phyloP scores from a whole-genome alignment of 1,140 invertebrate species.

The Bacillus rossius region DNA sequence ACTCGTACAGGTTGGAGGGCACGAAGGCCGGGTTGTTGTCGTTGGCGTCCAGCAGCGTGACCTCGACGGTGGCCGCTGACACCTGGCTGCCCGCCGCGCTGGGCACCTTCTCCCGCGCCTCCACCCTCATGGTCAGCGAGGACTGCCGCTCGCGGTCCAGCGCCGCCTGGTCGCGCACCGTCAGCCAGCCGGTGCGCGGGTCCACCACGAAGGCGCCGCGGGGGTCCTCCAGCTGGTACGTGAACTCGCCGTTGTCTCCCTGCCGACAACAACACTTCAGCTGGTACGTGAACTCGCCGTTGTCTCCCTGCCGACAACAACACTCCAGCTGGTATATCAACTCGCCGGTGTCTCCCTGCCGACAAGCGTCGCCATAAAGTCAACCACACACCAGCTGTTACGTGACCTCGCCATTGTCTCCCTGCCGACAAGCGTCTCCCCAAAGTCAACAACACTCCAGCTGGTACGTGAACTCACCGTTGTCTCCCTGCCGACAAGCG shows the following conservation, averaged over 20 bases:
- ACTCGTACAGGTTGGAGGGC: constrained; percentile 74
- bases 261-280: constrained; percentile 28
- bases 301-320: too few species aligned
- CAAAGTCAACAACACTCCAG: too few species aligned
- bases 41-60: constrained; percentile 77
- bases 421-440: constrained; percentile 38
- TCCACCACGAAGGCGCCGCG: constrained; percentile 75
- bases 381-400: too few species aligned
- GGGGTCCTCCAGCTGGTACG: constrained; percentile 67
- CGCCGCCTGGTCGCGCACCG: constrained; percentile 69
- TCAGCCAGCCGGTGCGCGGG: constrained; percentile 73
- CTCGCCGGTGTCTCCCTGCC: constrained; percentile 69
- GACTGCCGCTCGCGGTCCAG: constrained; percentile 71
- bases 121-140: constrained; percentile 63
- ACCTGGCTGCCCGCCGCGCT: constrained; percentile 52
- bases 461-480: constrained; percentile 76
- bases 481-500: constrained; percentile 55
- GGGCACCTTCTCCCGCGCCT: constrained; percentile 64
- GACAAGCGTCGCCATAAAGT: too few species aligned
- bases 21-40: constrained; percentile 83
- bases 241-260: constrained; percentile 78
- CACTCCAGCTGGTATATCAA: constrained; percentile 77
- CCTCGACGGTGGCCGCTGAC: constrained; percentile 68
- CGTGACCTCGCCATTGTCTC: constrained; percentile 75
- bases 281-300: too few species aligned